Conservation (phyloP, 2,797 vertebrate species). For the Clarias platycephalus region DNA sequence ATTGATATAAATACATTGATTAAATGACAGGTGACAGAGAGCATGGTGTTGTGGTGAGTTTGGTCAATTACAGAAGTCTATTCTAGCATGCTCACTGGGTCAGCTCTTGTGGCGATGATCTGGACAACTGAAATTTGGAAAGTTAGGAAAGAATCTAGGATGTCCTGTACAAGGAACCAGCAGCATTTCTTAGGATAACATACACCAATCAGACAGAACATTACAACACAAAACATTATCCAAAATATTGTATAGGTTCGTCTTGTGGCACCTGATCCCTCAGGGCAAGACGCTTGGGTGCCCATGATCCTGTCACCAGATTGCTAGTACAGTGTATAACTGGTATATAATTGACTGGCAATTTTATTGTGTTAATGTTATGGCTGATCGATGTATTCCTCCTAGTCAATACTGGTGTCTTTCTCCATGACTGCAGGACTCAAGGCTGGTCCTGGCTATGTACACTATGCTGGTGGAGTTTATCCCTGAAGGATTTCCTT, state of each 20-base stretch:
- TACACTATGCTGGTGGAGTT: neutral
- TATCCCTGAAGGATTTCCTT: neutral
- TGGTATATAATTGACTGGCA: too few relatives aligned
- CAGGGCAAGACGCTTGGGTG: too few relatives aligned
- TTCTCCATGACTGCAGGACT: neutral
- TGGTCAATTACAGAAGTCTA: neutral
- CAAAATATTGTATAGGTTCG: too few relatives aligned
- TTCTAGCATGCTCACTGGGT: neutral
- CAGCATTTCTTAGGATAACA: neutral
- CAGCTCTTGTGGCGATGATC: neutral
- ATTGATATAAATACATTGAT: neutral
- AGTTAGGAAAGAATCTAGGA: neutral
- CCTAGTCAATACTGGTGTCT: neutral
- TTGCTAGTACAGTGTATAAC: too few relatives aligned
- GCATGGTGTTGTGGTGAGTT: neutral
- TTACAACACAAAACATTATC: too few relatives aligned
- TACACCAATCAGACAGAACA: too few relatives aligned
- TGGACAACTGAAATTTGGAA: neutral
- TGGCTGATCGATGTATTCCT: neutral
- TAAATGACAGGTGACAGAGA: neutral
- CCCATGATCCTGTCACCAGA: too few relatives aligned
- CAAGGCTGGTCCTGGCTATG: too few relatives aligned
- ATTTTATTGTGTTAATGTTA: too few relatives aligned
- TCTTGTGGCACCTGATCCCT: too few relatives aligned
- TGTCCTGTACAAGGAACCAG: neutral